A percentile compares a stretch with the other conserved stretches of the same genome.
Evolutionary conservation across 1,140 invertebrate genomes (phyloP).

Genomic region (Drosophila asahinai): DNA sequence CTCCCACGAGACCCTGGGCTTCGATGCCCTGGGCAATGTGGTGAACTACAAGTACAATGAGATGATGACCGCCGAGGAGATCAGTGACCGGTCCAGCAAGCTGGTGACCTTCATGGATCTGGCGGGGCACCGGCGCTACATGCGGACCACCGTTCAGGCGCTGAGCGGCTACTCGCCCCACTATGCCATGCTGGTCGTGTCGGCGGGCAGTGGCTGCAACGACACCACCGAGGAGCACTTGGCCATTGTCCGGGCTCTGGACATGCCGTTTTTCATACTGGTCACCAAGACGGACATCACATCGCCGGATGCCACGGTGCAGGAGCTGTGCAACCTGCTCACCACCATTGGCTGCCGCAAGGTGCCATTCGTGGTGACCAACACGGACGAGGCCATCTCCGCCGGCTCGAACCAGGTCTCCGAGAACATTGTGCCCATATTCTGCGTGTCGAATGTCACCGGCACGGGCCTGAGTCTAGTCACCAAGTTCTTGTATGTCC

Average conservation of each 20-base stretch:
- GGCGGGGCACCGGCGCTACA: conserved; percentile 98
- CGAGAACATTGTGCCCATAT: conserved; percentile 93
- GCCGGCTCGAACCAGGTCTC: conserved; percentile 88
- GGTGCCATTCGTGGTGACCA: conserved; percentile 89
- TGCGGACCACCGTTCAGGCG: conserved; percentile 97
- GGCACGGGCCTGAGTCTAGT: conserved; percentile 93
- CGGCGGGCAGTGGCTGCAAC: conserved; percentile 87
- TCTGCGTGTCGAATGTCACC: conserved; percentile 97
- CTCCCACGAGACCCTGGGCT: conserved; percentile 98
- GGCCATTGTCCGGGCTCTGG: conserved; percentile 92
- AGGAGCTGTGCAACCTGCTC: conserved; percentile 88
- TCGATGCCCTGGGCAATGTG: conserved; percentile 92
- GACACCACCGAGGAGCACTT: conserved; percentile 93
- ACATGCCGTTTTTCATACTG: conserved; percentile 95
- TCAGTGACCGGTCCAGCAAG: conserved; percentile 95
- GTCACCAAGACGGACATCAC: conserved; percentile 95
- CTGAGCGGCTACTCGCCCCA: conserved; percentile 97
- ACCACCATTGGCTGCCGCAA: conserved; percentile 88
- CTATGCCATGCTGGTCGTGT: conserved; percentile 96
- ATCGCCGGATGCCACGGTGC: conserved; percentile 87
- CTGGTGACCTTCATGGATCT: conserved; percentile 98
- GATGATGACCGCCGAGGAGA: conserved; percentile 96
- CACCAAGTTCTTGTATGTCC: conserved; percentile 91
- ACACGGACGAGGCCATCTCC: conserved; percentile 90
- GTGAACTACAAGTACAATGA: conserved; percentile 95